Evolutionary conservation across 2,888 invertebrate genomes (phyloP), one percentile per base, ranked within the genome.

Genomic region (Aleiodes testaceus): DNA sequence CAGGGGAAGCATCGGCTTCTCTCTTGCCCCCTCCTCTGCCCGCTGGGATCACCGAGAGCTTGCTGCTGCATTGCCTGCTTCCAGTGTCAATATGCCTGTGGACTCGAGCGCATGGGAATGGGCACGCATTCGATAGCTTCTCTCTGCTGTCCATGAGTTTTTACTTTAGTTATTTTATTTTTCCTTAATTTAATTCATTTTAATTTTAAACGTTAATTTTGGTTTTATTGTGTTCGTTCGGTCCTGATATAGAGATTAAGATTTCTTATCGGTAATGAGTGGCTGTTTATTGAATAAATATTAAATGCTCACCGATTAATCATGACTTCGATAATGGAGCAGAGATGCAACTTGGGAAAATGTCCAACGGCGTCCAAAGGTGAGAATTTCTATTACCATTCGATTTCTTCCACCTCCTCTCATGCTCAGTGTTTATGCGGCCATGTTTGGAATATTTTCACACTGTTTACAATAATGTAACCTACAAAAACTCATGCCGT

Each of bases 61-160:
- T 42, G 16, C 16, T 20, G 42, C 44, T 42, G 36, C 61, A 4
- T 20, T 61, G 61, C 44, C 44, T 20, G 1, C 20, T 45, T 20
- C 50, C 63, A 72, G 72, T 76, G 74, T 77, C 73, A 77, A 77
- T 74, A 77, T 77, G 77, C 75, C 77, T 70, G 76, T 72, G 53
- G 69, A 61, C 16, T 63, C 30, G 69, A 45, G 65, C 69, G 49
- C 69, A 74, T 50, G 73, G 70, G 69, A 63, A 73, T 74, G 72
- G 74, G 75, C 70, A 69, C 74, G 52, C 69, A 63, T 64, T 71
- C 69, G 73, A 42, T 68, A 69, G 73, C 70, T 73, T 26, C 53
- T 74, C 63, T 12, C 45, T 30, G 6, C 16, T 49, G 14, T 16
- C 49, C 14, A 16, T 49, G 14, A 49, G 14, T 16, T 16, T 49